Percentiles rank a stretch among this genome's conserved stretches.
These are phyloP conservation scores for Achatina immaculata DNA, from an alignment of 1,140 invertebrate species.

Conservation along the genomic window DNA sequence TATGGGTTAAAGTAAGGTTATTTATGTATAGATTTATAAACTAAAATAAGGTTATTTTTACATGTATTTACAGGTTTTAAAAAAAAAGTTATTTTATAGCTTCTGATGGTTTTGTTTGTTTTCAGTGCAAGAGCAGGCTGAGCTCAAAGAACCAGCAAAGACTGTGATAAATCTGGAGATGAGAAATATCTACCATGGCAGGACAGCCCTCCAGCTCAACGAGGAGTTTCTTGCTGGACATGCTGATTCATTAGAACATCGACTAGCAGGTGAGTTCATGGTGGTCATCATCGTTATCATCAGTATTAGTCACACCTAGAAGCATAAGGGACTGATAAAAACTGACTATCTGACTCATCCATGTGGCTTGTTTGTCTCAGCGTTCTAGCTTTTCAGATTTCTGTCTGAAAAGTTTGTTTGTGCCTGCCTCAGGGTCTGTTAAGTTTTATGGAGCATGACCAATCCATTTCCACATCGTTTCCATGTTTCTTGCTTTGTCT, in stretches of 20 bases:
- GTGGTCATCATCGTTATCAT: too few relatives aligned
- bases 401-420: too few relatives aligned
- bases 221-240: slow-evolving; percentile 79
- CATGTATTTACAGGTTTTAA: neutral
- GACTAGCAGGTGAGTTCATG: slow-evolving; percentile 78
- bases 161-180: slow-evolving; percentile 84
- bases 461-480: too few relatives aligned
- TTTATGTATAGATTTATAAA: too few relatives aligned
- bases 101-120: neutral
- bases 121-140: slow-evolving; percentile 57
- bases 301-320: neutral
- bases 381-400: neutral
- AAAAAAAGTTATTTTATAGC: neutral
- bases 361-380: too few relatives aligned
- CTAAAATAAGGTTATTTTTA: too few relatives aligned
- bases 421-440: too few relatives aligned
- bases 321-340: neutral
- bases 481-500: too few relatives aligned
- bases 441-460: too few relatives aligned
- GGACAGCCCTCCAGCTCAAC: slow-evolving; percentile 79
- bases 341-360: too few relatives aligned
- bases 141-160: slow-evolving; percentile 77
- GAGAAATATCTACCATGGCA: slow-evolving; percentile 75
- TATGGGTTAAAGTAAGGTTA: too few relatives aligned
- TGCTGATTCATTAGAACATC: slow-evolving; percentile 77